Evolutionary conservation across 2,888 invertebrate genomes (phyloP).

Genomic region (Heliconius erato): DNA sequence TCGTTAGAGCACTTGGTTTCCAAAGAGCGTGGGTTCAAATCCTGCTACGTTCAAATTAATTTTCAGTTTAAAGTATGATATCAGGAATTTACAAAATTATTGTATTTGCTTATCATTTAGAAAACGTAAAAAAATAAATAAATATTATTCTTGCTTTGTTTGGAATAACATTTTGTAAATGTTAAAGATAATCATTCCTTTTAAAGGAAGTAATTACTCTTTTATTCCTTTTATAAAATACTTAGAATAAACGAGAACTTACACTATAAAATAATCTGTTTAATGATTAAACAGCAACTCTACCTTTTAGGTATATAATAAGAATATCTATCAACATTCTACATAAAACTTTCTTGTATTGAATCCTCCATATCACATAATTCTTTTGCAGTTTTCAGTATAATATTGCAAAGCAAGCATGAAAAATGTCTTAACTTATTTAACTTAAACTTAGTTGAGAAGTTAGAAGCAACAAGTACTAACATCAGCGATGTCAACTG

Average conservation of each 20-base stretch:
- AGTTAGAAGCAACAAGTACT: slow-evolving; percentile 25
- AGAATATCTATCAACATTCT: no score
- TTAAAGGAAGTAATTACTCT: not conserved
- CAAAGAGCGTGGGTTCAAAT: no score
- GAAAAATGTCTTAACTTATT: not conserved
- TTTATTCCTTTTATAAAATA: not conserved
- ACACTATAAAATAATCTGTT: not conserved
- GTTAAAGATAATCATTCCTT: not conserved
- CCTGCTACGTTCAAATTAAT: no score
- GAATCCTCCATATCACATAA: not conserved
- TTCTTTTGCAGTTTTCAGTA: no score
- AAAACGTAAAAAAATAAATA: no score
- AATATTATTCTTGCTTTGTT: no score
- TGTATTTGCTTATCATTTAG: no score
- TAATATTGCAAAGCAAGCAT: not conserved
- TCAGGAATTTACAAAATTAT: no score
- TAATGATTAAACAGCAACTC: not conserved
- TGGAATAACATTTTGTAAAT: no score
- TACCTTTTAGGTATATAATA: not conserved
- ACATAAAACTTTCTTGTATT: not conserved
- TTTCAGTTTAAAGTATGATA: no score
- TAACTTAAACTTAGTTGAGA: slow-evolving; percentile 6
- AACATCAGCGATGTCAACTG: slow-evolving; percentile 21
- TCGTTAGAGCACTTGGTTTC: no score
- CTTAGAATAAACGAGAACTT: not conserved